phyloP scores from a whole-genome alignment of 2,113 vertebrate genomes.

The Grus americana region DNA sequence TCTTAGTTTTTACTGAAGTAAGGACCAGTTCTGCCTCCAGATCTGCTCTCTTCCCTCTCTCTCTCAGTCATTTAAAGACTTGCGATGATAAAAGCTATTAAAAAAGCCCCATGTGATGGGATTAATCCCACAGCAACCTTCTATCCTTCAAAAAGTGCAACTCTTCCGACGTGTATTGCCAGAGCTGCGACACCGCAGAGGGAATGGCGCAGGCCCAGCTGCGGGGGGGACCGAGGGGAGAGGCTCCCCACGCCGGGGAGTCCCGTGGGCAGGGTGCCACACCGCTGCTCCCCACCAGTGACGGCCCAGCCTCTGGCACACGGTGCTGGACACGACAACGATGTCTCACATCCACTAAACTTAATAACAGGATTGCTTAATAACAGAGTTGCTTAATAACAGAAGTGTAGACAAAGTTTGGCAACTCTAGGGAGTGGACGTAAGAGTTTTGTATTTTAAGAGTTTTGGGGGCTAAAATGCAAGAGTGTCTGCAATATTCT shows the following conservation, averaged over 20 bases:
- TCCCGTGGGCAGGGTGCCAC: accelerated
- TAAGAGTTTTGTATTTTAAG: background rate
- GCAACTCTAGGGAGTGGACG: background rate
- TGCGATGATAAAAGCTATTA: background rate
- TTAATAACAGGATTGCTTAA: slow-evolving; percentile 30
- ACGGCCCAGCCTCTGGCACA: background rate
- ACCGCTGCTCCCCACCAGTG: background rate
- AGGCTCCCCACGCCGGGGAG: background rate
- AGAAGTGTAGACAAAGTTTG: slow-evolving; percentile 13
- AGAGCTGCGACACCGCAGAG: accelerated
- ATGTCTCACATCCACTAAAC: background rate
- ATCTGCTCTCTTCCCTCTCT: background rate
- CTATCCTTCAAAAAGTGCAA: background rate
- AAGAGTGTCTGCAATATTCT: slow-evolving; percentile 48
- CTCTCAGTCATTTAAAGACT: background rate
- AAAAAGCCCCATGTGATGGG: background rate
- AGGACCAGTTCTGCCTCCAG: background rate
- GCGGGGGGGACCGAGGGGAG: background rate
- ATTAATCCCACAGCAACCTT: background rate
- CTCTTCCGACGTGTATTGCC: background rate
- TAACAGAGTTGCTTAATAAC: slow-evolving; percentile 45
- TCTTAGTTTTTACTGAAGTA: background rate
- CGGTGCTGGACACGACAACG: background rate
- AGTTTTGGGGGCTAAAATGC: background rate
- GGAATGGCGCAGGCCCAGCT: accelerated